These are phyloP conservation scores for Neogale vison DNA, from an alignment of 2,113 vertebrate genomes.

Conservation along the genomic window DNA sequence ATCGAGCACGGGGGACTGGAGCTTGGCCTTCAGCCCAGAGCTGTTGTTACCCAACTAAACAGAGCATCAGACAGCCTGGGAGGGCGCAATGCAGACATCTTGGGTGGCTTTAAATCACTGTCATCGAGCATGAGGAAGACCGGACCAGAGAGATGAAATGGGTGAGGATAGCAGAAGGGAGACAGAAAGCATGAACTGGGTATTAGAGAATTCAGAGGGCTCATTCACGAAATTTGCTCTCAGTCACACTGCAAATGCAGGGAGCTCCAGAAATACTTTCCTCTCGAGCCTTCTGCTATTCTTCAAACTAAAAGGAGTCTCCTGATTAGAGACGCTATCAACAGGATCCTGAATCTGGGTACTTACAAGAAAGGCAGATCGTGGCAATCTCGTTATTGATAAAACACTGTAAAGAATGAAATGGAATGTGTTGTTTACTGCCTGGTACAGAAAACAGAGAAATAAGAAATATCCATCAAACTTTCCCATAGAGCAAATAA, in stretches of 20 bases:
- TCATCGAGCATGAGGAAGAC: background rate
- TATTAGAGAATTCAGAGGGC: background rate
- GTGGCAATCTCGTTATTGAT: conserved; percentile 72
- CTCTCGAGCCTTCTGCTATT: background rate
- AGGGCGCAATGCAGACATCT: background rate
- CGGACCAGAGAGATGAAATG: background rate
- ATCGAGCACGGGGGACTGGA: background rate
- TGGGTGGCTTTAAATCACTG: background rate
- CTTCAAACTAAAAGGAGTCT: conserved; percentile 29
- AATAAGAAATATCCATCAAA: conserved; percentile 71
- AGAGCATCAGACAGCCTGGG: background rate
- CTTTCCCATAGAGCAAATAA: conserved; percentile 54
- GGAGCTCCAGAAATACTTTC: background rate
- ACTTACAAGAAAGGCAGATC: conserved; percentile 63
- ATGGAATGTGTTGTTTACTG: conserved; percentile 66
- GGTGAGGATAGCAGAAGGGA: background rate
- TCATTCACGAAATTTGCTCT: conserved; percentile 17
- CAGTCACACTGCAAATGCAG: background rate
- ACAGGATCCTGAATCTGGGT: conserved; percentile 43
- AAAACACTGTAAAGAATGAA: conserved; percentile 71
- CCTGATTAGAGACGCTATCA: conserved; percentile 41
- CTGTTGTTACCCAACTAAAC: background rate
- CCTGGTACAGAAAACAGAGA: conserved; percentile 57
- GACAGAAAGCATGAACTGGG: background rate
- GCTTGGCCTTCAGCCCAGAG: background rate